These are phyloP conservation scores for Pterophyllum scalare DNA, from an alignment of 2,113 vertebrate genomes.

Conservation along the genomic window DNA sequence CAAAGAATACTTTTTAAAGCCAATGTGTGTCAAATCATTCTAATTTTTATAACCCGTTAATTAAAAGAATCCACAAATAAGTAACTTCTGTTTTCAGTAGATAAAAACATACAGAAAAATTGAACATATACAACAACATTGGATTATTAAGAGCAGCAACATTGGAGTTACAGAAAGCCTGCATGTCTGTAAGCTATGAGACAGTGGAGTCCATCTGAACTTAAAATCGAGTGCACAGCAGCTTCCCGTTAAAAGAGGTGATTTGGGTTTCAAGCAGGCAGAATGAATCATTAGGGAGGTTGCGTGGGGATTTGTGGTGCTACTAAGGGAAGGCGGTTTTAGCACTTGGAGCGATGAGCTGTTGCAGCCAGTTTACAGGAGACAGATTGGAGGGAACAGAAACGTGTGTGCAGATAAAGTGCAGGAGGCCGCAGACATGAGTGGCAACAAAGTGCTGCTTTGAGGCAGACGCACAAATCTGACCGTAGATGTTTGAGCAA, in stretches of 20 bases:
- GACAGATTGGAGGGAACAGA: conserved; percentile 1
- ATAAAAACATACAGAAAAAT: not conserved
- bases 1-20: not conserved
- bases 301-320: not conserved
- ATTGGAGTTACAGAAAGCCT: not conserved
- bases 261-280: conserved; percentile 58
- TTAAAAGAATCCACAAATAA: not conserved
- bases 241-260: not conserved
- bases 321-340: conserved; percentile 14
- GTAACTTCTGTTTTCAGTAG: not conserved
- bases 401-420: not conserved
- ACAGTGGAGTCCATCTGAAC: not conserved
- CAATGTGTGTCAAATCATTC: not conserved
- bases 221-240: conserved; percentile 4
- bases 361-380: conserved; percentile 4
- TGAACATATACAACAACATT: not conserved
- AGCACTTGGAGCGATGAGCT: not conserved
- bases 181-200: not conserved
- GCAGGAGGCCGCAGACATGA: conserved; percentile 3
- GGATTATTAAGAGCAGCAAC: no score
- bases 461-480: not conserved
- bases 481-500: conserved; percentile 5
- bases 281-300: conserved; percentile 37
- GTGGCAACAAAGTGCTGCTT: conserved; percentile 22
- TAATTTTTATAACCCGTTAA: not conserved